Evolutionary conservation across 2,797 vertebrate genomes (phyloP).

Genomic region (Semotilus atromaculatus): DNA sequence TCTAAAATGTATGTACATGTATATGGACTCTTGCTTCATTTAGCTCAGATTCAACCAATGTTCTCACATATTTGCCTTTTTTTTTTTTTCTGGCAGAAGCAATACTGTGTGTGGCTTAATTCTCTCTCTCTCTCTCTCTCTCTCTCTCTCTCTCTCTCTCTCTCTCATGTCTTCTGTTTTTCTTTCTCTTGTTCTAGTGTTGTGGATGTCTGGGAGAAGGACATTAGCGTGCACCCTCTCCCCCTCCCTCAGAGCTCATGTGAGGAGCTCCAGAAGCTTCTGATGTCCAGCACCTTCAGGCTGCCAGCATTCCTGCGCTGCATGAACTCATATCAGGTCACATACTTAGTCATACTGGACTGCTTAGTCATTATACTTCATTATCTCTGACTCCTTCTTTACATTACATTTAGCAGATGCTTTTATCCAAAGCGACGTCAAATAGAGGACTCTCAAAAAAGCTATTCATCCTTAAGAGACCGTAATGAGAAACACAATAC

Average conservation of each 20-base stretch:
- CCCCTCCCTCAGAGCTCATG: slow-evolving; percentile 87
- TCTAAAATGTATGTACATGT: not conserved
- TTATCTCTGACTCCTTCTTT: not conserved
- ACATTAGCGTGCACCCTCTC: slow-evolving; percentile 86
- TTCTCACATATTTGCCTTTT: not conserved
- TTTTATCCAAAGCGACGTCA: not conserved
- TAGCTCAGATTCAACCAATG: not conserved
- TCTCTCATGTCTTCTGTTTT: too few species aligned
- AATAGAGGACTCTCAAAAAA: not conserved
- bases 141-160: not conserved
- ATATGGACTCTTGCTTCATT: not conserved
- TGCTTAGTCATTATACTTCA: not conserved
- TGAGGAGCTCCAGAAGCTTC: slow-evolving; percentile 84
- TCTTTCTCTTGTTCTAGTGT: slow-evolving; percentile 77
- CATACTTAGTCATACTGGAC: slow-evolving; percentile 38
- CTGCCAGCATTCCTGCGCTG: slow-evolving; percentile 85
- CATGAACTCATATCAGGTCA: slow-evolving; percentile 94
- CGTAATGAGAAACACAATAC: not conserved
- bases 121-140: not conserved
- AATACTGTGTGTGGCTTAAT: not conserved
- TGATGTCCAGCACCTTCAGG: slow-evolving; percentile 80
- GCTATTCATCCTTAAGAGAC: not conserved
- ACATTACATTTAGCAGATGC: not conserved
- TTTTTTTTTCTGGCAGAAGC: not conserved
- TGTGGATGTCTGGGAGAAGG: slow-evolving; percentile 85